Evolutionary conservation across 2,797 vertebrate species (phyloP), one percentile per base, ranked within the genome.

Genomic region (Tamandua tetradactyla): DNA sequence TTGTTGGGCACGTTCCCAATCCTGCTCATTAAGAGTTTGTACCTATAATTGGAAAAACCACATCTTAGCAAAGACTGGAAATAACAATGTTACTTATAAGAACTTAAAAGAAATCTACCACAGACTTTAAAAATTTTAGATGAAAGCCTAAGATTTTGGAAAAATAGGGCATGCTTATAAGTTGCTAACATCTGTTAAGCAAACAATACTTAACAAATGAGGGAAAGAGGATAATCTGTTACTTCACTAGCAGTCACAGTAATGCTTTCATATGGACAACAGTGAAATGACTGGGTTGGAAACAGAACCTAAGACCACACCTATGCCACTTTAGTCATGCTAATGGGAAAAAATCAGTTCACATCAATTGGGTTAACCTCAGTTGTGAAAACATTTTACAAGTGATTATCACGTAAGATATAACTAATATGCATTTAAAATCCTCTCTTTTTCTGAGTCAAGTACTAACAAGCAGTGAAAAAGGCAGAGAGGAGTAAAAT

Each of bases 1-100:
- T 98, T 99, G 99, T 96, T 99, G 99, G 91, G 99, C 99, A 10
- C 99, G 98, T 92, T 99, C 99, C 99, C 99, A 99, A 37, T 99
- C 99, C 98, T 99, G 99, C 95, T 99, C 99, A 0, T 99, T 99
- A 61, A 99, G 98, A 2, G 99, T 99, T 96, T 99, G 99, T 95
- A 99, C 99, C 99, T 99, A 97, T 0, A 5, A 6, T 74, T 1
- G 7, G 18, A 84, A 47, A 95, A 37, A 61, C 2, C 9, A 0
- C 3, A 14, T 32, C 69, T 93, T 14, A 93, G 87, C n/a, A 8
- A 35, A 23, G 27, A 42, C 0, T 1, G 37, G 44, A 18, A 22
- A 2, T 0, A 15, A 35, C 49, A 27, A 23, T 15, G 18, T 84
- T 12, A 7, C 9, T 76, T 20, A 20, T 3, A 84, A 52, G 18